Conservation (phyloP, 1,140 invertebrate genomes). For the Chelonus insularis region DNA sequence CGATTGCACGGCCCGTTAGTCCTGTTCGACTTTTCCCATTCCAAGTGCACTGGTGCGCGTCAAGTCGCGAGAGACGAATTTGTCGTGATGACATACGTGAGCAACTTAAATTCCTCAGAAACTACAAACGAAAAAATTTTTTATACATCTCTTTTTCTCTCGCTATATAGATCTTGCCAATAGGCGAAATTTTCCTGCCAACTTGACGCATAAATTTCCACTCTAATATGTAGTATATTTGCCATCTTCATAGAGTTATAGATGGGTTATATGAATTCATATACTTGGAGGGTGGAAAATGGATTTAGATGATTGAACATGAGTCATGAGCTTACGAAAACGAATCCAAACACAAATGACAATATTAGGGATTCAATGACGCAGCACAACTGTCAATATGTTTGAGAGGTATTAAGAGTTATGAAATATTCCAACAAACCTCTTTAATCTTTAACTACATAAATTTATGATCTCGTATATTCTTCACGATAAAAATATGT, state of each 20-base stretch:
- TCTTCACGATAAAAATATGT: too few relatives aligned
- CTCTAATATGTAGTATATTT: too few relatives aligned
- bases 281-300: slow-evolving; percentile 35
- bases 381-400: slow-evolving; percentile 6
- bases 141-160: neutral
- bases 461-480: neutral
- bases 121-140: neutral
- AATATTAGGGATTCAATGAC: slow-evolving; percentile 6
- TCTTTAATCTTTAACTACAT: neutral
- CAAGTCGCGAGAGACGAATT: neutral
- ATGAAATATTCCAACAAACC: neutral
- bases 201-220: neutral
- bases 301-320: slow-evolving; percentile 44
- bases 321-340: slow-evolving; percentile 35
- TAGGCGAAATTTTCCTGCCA: neutral
- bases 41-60: neutral
- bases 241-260: neutral
- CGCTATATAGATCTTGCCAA: neutral
- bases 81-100: neutral
- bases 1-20: slow-evolving; percentile 1
- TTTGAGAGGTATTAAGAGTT: neutral
- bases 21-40: neutral
- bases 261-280: slow-evolving; percentile 20
- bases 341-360: slow-evolving; percentile 35
- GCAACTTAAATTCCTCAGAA: neutral